Evolutionary conservation across 2,797 vertebrate genomes (phyloP).

Genomic region (Periophthalmus magnuspinnatus): DNA sequence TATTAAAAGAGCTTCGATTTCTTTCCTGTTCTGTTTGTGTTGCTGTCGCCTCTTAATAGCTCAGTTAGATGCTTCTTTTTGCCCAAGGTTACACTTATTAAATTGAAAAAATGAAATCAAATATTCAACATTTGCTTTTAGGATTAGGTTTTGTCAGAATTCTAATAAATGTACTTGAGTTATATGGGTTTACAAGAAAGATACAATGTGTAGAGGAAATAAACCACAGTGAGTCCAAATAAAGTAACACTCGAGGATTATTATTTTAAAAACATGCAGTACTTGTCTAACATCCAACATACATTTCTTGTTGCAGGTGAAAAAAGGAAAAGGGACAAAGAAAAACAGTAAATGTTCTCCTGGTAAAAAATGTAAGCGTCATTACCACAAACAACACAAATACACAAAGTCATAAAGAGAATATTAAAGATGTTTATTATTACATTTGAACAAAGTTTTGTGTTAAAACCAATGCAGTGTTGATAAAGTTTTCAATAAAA

Average conservation of each 20-base stretch:
- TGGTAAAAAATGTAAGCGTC: background rate
- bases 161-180: background rate
- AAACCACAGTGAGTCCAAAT: background rate
- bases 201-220: no score
- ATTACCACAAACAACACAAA: slow-evolving; percentile 6
- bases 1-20: slow-evolving; percentile 63
- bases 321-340: background rate
- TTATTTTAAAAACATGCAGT: background rate
- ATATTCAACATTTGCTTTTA: background rate
- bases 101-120: no score
- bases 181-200: no score
- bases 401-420: background rate
- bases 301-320: slow-evolving; percentile 51
- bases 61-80: background rate
- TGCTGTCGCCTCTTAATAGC: background rate
- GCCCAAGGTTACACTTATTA: background rate
- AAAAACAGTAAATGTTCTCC: slow-evolving; percentile 22
- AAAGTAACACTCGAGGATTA: background rate
- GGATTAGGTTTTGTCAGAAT: background rate
- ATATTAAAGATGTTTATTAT: background rate
- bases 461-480: background rate
- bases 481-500: background rate
- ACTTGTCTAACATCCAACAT: background rate
- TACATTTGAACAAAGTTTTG: background rate
- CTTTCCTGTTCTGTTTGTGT: slow-evolving; percentile 47